Conservation (phyloP, 2,888 invertebrate genomes). For the Frankliniella fusca region DNA sequence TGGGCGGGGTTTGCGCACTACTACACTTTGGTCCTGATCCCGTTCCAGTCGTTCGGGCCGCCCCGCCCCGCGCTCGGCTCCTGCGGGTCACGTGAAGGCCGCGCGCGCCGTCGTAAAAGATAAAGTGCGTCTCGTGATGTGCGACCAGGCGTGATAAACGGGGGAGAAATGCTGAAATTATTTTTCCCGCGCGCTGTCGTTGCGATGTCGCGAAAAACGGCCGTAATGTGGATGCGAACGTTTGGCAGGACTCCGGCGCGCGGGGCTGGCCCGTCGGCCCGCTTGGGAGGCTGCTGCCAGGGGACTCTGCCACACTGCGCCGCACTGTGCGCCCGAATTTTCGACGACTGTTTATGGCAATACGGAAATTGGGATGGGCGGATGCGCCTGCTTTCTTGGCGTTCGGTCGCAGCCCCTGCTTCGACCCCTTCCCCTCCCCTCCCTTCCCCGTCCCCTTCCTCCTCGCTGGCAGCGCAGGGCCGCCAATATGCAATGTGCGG, state of each 20-base stretch:
- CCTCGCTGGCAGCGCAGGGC: too few relatives aligned
- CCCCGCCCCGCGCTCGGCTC: not conserved
- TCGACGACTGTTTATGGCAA: too few relatives aligned
- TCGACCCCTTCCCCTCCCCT: too few relatives aligned
- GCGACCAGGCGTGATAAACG: not conserved
- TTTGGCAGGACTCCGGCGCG: not conserved
- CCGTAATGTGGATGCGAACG: not conserved
- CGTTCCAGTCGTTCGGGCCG: not conserved
- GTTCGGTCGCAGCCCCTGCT: too few relatives aligned
- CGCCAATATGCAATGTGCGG: too few relatives aligned
- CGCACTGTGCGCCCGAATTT: not conserved
- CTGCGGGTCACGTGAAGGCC: not conserved
- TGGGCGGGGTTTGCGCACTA: not conserved
- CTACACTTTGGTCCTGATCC: not conserved
- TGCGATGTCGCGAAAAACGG: not conserved
- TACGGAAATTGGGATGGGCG: too few relatives aligned
- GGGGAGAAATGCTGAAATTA: not conserved
- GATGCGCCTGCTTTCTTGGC: too few relatives aligned
- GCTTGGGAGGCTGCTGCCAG: too few relatives aligned
- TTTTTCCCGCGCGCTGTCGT: not conserved
- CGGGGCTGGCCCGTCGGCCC: too few relatives aligned
- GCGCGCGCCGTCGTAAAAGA: conserved; percentile 14
- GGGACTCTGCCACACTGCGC: not conserved
- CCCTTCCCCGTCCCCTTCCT: too few relatives aligned
- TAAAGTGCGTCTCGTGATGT: conserved; percentile 21